These are phyloP conservation scores for Erebia epiphron DNA, from an alignment of 2,888 invertebrate genomes.

Conservation along the genomic window DNA sequence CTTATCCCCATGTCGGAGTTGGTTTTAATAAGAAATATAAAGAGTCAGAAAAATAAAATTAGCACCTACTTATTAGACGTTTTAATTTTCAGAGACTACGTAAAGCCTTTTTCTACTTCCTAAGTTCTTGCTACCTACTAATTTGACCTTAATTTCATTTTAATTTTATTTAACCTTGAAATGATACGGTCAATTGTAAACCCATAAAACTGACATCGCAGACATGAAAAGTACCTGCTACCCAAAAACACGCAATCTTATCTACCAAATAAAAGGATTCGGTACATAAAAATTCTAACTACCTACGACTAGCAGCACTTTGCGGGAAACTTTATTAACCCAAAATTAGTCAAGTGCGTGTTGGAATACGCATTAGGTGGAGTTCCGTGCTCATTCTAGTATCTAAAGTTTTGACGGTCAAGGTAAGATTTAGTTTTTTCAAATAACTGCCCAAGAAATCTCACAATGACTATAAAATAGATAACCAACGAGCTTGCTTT, in stretches of 20 bases:
- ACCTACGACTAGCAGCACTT: constrained; percentile 33
- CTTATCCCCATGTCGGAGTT: background rate
- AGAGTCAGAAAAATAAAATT: background rate
- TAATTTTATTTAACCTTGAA: background rate
- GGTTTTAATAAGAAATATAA: background rate
- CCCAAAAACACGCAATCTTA: constrained; percentile 15
- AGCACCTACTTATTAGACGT: too few relatives aligned
- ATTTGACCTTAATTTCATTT: background rate
- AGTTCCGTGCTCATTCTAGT: too few relatives aligned
- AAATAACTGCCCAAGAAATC: too few relatives aligned
- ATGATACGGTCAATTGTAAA: background rate
- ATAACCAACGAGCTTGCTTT: too few relatives aligned
- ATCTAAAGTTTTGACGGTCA: too few relatives aligned
- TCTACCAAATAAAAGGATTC: background rate
- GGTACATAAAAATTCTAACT: constrained; percentile 18
- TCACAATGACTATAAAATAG: too few relatives aligned
- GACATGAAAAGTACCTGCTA: background rate
- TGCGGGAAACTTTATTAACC: constrained; percentile 34
- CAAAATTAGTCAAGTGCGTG: too few relatives aligned
- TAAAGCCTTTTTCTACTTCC: background rate
- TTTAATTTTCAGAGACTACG: too few relatives aligned
- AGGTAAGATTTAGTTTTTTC: too few relatives aligned
- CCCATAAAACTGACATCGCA: background rate
- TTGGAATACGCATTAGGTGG: too few relatives aligned
- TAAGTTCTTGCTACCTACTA: background rate